Percentiles rank a stretch among this genome's conserved stretches.
Evolutionary conservation across 1,140 invertebrate species (phyloP).

Genomic region (Rhopalosiphum padi): DNA sequence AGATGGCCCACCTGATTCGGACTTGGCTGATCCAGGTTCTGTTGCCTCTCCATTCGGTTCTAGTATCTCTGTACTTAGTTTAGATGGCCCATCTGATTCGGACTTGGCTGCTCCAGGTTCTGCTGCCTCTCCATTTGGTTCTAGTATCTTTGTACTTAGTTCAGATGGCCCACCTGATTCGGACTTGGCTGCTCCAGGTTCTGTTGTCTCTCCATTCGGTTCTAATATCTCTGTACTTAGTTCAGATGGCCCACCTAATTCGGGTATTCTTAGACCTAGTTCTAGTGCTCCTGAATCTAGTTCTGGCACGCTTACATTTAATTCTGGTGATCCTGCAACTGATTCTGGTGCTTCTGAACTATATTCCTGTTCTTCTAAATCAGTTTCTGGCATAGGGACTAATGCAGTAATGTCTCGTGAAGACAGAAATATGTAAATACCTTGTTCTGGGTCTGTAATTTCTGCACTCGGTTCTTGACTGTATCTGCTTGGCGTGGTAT

Average conservation of each 20-base stretch:
- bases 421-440: too few relatives aligned
- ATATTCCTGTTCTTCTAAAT: background rate
- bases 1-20: background rate
- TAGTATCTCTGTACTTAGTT: too few relatives aligned
- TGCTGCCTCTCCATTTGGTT: background rate
- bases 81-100: too few relatives aligned
- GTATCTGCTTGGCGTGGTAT: background rate
- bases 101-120: background rate
- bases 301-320: too few relatives aligned
- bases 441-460: background rate
- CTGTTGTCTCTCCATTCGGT: too few relatives aligned
- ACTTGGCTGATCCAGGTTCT: too few relatives aligned
- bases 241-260: too few relatives aligned
- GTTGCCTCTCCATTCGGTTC: too few relatives aligned
- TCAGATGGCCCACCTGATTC: background rate
- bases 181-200: too few relatives aligned
- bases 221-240: too few relatives aligned
- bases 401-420: background rate
- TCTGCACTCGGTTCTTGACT: background rate
- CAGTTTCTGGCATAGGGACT: background rate
- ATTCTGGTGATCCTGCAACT: background rate
- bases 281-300: too few relatives aligned
- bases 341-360: background rate
- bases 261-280: too few relatives aligned
- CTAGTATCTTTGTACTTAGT: background rate